Conservation (phyloP, 2,888 invertebrate genomes). For the Rosalia funebris region DNA sequence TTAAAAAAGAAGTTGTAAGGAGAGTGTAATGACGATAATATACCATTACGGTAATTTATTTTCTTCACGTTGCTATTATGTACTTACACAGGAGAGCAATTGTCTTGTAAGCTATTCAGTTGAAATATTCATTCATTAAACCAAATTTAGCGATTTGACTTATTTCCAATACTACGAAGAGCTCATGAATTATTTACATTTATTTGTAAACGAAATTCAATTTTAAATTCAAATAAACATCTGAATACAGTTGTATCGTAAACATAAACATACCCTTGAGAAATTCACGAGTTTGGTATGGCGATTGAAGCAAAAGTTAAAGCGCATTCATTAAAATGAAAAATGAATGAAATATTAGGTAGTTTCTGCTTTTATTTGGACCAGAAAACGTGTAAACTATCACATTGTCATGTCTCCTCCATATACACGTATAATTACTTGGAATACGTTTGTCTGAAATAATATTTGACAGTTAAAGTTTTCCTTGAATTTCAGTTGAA, state of each 20-base stretch:
- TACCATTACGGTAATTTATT: no score
- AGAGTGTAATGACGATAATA: no score
- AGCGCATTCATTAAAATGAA: not conserved
- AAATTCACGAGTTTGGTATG: not conserved
- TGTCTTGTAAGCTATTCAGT: not conserved
- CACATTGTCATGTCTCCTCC: no score
- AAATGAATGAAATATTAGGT: not conserved
- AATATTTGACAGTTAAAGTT: no score
- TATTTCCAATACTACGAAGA: not conserved
- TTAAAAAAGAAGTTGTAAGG: no score
- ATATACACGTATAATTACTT: no score
- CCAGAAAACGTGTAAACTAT: no score
- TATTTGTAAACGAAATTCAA: conserved; percentile 1
- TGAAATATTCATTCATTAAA: not conserved
- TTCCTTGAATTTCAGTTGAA: no score
- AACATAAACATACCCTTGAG: conserved; percentile 4
- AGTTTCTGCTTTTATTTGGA: no score
- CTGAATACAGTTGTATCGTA: not conserved
- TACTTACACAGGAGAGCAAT: no score
- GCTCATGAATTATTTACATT: conserved; percentile 2
- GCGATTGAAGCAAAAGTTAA: not conserved
- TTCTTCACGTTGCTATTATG: no score
- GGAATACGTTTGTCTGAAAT: no score
- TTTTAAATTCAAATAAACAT: conserved; percentile 3
- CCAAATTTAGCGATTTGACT: not conserved